A percentile compares a stretch with the other conserved stretches of the same genome.
Evolutionary conservation across 2,888 invertebrate genomes (phyloP).

Genomic region (Cyclophora albipunctata): DNA sequence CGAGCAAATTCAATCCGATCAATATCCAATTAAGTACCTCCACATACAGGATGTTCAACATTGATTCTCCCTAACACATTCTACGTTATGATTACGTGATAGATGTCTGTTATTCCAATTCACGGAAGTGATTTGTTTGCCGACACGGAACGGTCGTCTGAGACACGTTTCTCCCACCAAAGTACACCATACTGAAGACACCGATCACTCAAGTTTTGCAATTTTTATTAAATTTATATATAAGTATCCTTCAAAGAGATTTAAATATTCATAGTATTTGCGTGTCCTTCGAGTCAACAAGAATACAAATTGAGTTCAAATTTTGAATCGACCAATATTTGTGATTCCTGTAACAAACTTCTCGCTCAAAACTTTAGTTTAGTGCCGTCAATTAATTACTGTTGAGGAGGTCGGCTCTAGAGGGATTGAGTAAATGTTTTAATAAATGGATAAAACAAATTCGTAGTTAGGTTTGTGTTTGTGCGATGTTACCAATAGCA

Average conservation of each 20-base stretch:
- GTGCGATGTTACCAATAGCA: slow-evolving; percentile 26
- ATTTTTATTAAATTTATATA: background rate
- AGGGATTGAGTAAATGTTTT: slow-evolving; percentile 15
- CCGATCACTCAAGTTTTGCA: no score
- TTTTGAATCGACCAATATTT: slow-evolving; percentile 23
- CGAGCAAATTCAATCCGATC: slow-evolving; percentile 2
- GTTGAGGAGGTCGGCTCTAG: slow-evolving; percentile 16
- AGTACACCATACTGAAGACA: no score
- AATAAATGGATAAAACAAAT: slow-evolving; percentile 24
- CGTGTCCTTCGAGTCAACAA: slow-evolving; percentile 11
- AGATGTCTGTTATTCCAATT: slow-evolving; percentile 10
- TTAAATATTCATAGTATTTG: slow-evolving; percentile 12
- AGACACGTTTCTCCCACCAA: slow-evolving; percentile 9
- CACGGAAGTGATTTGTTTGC: slow-evolving; percentile 10
- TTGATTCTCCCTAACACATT: slow-evolving; percentile 13
- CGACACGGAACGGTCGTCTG: slow-evolving; percentile 6
- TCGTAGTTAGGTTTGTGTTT: slow-evolving; percentile 22
- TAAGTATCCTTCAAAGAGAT: slow-evolving; percentile 1
- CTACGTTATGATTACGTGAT: slow-evolving; percentile 13
- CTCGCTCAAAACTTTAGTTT: slow-evolving; percentile 27
- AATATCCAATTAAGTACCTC: slow-evolving; percentile 17
- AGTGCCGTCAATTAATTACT: slow-evolving; percentile 38
- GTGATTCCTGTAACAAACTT: slow-evolving; percentile 24
- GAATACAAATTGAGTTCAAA: slow-evolving; percentile 22
- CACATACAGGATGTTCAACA: slow-evolving; percentile 14